Conservation (phyloP, 2,113 vertebrate species). For the Chaenogobius annularis region DNA sequence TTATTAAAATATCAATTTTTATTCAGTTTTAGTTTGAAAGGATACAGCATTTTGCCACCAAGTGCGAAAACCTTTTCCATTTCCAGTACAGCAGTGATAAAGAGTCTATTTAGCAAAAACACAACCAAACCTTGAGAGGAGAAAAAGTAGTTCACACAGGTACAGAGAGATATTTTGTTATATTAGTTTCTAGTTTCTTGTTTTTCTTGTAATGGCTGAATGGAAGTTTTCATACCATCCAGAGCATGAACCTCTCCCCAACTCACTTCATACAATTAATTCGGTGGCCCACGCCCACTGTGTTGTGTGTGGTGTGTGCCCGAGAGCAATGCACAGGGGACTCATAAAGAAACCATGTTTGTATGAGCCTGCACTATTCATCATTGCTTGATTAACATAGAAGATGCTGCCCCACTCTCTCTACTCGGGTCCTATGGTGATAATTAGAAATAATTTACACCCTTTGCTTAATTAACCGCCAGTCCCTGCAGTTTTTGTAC, state of each 20-base stretch:
- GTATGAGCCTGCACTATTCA: conserved; percentile 73
- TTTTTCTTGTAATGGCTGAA: background rate
- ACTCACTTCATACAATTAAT: conserved; percentile 73
- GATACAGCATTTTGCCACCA: background rate
- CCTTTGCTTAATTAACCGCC: conserved; percentile 62
- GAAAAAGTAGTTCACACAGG: background rate
- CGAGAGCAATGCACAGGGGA: conserved; percentile 66
- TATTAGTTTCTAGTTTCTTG: background rate
- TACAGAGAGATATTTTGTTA: background rate
- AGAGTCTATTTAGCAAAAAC: background rate
- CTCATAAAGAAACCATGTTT: conserved; percentile 68
- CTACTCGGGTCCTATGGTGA: conserved; percentile 50
- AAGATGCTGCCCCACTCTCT: conserved; percentile 44
- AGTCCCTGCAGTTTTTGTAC: conserved; percentile 27
- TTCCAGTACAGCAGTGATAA: background rate
- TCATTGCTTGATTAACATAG: conserved; percentile 79
- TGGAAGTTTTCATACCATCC: conserved; percentile 10
- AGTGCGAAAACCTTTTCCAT: background rate
- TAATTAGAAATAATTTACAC: conserved; percentile 74
- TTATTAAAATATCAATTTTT: no score
- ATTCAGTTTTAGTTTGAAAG: no score
- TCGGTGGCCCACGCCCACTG: conserved; percentile 62
- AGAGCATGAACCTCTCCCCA: conserved; percentile 32
- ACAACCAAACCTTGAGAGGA: background rate
- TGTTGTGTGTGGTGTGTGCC: conserved; percentile 39